Base-by-base conservation (phyloP, 2,888 invertebrate species). In the Emesis furor region DNA sequence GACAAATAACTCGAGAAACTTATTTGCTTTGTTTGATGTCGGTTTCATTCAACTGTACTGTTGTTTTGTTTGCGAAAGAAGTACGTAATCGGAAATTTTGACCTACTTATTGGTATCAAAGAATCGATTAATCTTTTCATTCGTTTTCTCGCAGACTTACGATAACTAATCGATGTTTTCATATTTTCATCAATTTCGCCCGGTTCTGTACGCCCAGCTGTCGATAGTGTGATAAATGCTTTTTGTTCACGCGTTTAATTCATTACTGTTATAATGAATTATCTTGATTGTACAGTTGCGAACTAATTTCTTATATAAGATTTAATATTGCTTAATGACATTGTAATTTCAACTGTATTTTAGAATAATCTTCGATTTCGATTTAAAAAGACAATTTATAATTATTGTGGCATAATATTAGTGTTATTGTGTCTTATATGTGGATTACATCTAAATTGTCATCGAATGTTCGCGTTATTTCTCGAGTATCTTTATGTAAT, bases 361-460 rank as follows among this genome's bases (percentile, higher is more conserved):
- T 90, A 91, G 88, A 86, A 88, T 55, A 83, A 87, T 91, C 91
- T 90, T 91, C 91, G 91, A 90, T 92, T 91, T 91, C 89, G 88
- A 89, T 84, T 84, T 90, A 92, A 94, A 93, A 94, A 92, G 91
- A 92, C 91, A 92, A 91, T 92, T 92, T 92, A 91, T 91, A 80
- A 88, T 92, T 91, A 92, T 93, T 92, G 89, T 92, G 91, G 91
- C 91, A 92, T 91, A 89, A 88, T 88, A 90, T 83, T 91, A 91
- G 89, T 89, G 83, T 82, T 91, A 87, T 83, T 89, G 83, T 85
- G 80, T 85, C 81, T 86, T 81, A 81, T 77, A 88, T 88, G 88
- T 88, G 88, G 78, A 89, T 87, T 75, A 86, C 81, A 86, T 89
- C 85, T 89, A 87, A 82, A 88, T 84, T 78, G 79, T 82, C 81